A percentile compares a stretch with the other conserved stretches of the same genome.
These are phyloP conservation scores for Harpegnathos saltator DNA, from an alignment of 1,140 invertebrate species.

Conservation along the genomic window DNA sequence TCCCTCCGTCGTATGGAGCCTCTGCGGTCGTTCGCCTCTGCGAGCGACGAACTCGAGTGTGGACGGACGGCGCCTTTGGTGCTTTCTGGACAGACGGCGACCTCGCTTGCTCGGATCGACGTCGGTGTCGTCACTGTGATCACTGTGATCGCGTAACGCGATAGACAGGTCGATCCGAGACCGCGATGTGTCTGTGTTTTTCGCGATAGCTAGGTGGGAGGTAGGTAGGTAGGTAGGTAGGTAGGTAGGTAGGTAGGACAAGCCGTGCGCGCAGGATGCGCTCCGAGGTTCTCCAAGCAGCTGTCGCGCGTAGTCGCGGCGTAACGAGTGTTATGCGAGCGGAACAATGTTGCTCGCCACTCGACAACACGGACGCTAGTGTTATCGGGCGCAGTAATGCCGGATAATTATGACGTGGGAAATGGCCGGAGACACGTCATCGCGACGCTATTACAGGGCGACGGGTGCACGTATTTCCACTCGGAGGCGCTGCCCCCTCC, in stretches of 20 bases:
- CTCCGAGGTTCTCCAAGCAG: constrained; percentile 14
- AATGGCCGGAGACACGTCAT: constrained; percentile 75
- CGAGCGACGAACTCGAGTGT: constrained; percentile 45
- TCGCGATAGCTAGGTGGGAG: background rate
- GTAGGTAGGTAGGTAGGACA: no score
- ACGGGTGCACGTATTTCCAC: constrained; percentile 64
- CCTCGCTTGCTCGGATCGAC: constrained; percentile 37
- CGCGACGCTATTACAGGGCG: constrained; percentile 67
- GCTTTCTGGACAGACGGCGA: constrained; percentile 58
- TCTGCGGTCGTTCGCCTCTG: constrained; percentile 62
- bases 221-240: constrained; percentile 4
- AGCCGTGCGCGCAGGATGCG: background rate
- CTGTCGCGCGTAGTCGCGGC: constrained; percentile 35
- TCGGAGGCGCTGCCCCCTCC: constrained; percentile 22
- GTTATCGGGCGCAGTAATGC: constrained; percentile 70
- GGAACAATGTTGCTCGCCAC: constrained; percentile 54
- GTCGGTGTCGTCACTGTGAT: constrained; percentile 67
- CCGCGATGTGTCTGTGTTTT: constrained; percentile 2
- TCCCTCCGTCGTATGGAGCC: constrained; percentile 28
- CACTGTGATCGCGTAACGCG: constrained; percentile 68
- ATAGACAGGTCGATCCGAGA: constrained; percentile 65
- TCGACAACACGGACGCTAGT: constrained; percentile 65
- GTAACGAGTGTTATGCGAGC: constrained; percentile 73
- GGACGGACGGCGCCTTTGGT: constrained; percentile 46
- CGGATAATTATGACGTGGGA: constrained; percentile 74